phyloP scores from a whole-genome alignment of 2,888 invertebrate species.

The Epiperipatus broadwayi region DNA sequence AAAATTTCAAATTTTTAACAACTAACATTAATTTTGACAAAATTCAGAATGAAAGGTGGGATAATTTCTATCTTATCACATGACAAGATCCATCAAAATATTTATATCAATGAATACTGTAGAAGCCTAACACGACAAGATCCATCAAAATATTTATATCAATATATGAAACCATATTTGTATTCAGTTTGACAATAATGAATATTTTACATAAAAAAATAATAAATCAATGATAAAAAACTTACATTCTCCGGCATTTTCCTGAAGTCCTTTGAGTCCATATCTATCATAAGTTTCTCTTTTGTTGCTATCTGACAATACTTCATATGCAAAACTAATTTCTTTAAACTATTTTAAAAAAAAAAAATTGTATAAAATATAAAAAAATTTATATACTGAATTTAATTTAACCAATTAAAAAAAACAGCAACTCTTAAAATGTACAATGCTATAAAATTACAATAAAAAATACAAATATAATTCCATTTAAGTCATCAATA shows the following conservation, averaged over 20 bases:
- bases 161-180: background rate
- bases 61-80: too few relatives aligned
- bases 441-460: background rate
- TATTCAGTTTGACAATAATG: background rate
- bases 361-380: constrained; percentile 1
- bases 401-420: too few relatives aligned
- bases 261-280: constrained; percentile 71
- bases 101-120: background rate
- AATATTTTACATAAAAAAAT: background rate
- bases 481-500: too few relatives aligned
- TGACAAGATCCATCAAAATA: background rate
- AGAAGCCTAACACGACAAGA: too few relatives aligned
- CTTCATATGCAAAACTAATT: constrained; percentile 84
- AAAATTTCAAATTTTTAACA: too few relatives aligned
- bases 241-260: constrained; percentile 41
- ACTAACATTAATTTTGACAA: too few relatives aligned
- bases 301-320: constrained; percentile 70
- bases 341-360: constrained; percentile 56
- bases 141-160: background rate
- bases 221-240: background rate
- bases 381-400: too few relatives aligned
- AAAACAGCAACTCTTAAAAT: too few relatives aligned
- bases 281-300: constrained; percentile 62
- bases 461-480: too few relatives aligned
- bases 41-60: too few relatives aligned